A percentile compares a stretch with the other conserved stretches of the same genome.
These are phyloP conservation scores for Polyodon spathula DNA, from an alignment of 2,113 vertebrate species.

Conservation along the genomic window DNA sequence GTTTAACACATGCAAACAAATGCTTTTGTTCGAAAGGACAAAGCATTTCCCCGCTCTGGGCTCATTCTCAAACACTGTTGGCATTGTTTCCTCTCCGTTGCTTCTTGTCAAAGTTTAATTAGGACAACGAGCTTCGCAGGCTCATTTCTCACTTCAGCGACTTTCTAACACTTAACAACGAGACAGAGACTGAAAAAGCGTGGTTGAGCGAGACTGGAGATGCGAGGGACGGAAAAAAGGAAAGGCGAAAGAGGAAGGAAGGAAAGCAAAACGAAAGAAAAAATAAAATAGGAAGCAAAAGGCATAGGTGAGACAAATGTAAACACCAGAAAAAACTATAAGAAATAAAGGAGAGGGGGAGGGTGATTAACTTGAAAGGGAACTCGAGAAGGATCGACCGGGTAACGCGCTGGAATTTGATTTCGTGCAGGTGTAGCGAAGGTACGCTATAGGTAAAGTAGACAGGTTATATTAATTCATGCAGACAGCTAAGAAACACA, in stretches of 20 bases:
- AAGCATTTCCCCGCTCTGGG: constrained; percentile 60
- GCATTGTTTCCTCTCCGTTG: constrained; percentile 77
- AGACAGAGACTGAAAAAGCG: constrained; percentile 35
- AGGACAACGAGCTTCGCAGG: constrained; percentile 76
- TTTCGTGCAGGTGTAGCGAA: too few species aligned
- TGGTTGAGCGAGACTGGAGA: constrained; percentile 22
- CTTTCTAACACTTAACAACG: constrained; percentile 87
- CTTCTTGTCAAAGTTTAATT: constrained; percentile 90
- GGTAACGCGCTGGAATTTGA: too few species aligned
- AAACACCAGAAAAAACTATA: background rate
- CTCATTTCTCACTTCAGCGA: constrained; percentile 88
- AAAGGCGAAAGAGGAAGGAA: constrained; percentile 9
- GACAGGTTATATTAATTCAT: too few species aligned
- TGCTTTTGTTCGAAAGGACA: constrained; percentile 80
- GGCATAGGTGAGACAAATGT: background rate
- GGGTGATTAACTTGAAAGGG: too few species aligned
- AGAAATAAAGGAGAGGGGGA: background rate
- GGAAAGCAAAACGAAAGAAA: constrained; percentile 4
- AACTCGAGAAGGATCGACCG: too few species aligned
- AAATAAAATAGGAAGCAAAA: background rate
- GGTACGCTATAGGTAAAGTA: too few species aligned
- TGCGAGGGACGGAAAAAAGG: constrained; percentile 14
- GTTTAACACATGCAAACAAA: constrained; percentile 80
- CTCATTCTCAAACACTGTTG: constrained; percentile 65
- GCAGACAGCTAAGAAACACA: too few species aligned